Conservation (phyloP, 2,113 vertebrate species). For the Puffinus mauretanicus region DNA sequence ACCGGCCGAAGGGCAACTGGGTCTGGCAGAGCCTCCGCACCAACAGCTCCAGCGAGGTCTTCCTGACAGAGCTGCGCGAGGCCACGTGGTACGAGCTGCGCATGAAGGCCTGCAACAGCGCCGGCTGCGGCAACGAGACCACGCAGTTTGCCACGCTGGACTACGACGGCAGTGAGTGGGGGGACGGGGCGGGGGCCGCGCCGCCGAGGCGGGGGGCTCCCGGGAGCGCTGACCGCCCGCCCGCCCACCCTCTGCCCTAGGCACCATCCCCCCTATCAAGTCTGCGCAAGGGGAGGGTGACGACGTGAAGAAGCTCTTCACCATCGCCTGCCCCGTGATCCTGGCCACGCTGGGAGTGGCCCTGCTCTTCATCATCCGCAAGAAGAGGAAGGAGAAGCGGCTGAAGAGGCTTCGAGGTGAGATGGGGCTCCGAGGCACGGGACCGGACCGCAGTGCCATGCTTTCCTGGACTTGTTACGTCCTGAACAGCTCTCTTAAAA, state of each 20-base stretch:
- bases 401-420: constrained; percentile 94
- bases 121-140: constrained; percentile 95
- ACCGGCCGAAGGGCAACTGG: constrained; percentile 93
- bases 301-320: constrained; percentile 95
- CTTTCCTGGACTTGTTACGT: neutral
- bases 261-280: constrained; percentile 96
- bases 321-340: constrained; percentile 94
- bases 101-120: constrained; percentile 98
- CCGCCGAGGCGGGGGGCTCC: fast-evolving
- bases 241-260: neutral
- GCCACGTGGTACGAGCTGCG: constrained; percentile 98
- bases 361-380: constrained; percentile 92
- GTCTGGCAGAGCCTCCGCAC: constrained; percentile 91
- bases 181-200: fast-evolving
- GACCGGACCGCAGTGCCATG: fast-evolving
- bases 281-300: constrained; percentile 92
- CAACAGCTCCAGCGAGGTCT: constrained; percentile 89
- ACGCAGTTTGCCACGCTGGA: constrained; percentile 94
- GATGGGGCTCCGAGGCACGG: neutral
- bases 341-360: constrained; percentile 90
- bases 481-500: neutral
- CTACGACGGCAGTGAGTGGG: constrained; percentile 93
- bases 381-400: constrained; percentile 96
- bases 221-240: fast-evolving
- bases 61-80: constrained; percentile 92